These are phyloP conservation scores for Poeciliopsis infans DNA, from an alignment of 2,797 vertebrate genomes.

Conservation along the genomic window DNA sequence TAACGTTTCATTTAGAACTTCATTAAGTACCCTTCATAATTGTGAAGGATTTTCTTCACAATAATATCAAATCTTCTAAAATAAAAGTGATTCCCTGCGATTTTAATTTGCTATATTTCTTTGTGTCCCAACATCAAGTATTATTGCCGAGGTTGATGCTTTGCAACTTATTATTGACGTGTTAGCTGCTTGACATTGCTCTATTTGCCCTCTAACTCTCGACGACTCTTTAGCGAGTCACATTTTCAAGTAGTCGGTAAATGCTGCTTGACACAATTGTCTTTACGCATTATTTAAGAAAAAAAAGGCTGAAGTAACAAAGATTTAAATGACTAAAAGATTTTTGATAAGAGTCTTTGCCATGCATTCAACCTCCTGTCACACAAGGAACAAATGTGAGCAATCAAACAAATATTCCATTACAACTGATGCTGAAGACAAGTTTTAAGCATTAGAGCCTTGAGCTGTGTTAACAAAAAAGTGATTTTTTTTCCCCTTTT, in stretches of 20 bases:
- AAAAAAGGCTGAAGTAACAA: conserved; percentile 31
- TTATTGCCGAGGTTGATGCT: conserved; percentile 27
- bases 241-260: conserved; percentile 31
- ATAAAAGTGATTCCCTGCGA: conserved; percentile 7
- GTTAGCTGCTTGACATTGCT: conserved; percentile 20
- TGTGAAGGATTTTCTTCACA: neutral
- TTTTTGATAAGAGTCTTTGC: conserved; percentile 26
- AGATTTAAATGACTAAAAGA: conserved; percentile 49
- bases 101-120: conserved; percentile 11
- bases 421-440: conserved; percentile 53
- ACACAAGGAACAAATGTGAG: conserved; percentile 46
- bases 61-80: neutral
- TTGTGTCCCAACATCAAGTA: conserved; percentile 37
- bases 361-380: conserved; percentile 23
- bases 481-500: neutral
- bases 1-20: neutral
- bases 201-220: conserved; percentile 20
- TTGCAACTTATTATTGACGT: conserved; percentile 34
- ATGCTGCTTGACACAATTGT: conserved; percentile 28
- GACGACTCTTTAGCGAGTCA: conserved; percentile 20
- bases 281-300: conserved; percentile 51
- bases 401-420: conserved; percentile 53
- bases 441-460: conserved; percentile 37
- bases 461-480: neutral
- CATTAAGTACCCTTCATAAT: neutral